A percentile compares a stretch with the other conserved stretches of the same genome.
phyloP scores from a whole-genome alignment of 1,140 invertebrate genomes.

The Diorhabda carinulata region DNA sequence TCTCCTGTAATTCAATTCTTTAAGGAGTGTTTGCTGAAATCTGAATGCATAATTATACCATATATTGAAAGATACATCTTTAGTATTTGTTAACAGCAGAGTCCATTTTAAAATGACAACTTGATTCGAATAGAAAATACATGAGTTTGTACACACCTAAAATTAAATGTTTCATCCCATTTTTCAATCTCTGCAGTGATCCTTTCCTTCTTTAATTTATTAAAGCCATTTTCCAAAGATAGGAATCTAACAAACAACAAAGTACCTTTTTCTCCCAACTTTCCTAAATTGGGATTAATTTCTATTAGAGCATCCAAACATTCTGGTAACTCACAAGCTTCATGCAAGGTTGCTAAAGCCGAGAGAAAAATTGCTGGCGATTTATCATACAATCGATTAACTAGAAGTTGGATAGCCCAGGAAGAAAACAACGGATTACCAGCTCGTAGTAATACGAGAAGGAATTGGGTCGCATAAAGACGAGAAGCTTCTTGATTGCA shows the following conservation, averaged over 20 bases:
- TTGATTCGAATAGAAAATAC: no score
- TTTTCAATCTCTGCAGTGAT: slow-evolving; percentile 68
- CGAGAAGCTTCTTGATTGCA: slow-evolving; percentile 69
- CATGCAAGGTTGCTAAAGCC: slow-evolving; percentile 82
- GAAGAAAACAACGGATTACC: slow-evolving; percentile 57
- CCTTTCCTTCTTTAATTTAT: slow-evolving; percentile 63
- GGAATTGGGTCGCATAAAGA: slow-evolving; percentile 85
- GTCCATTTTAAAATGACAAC: no score
- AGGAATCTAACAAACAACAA: slow-evolving; percentile 79
- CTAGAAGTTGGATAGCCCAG: slow-evolving; percentile 81
- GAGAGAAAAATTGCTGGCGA: slow-evolving; percentile 70
- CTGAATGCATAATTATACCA: no score
- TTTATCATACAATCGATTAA: slow-evolving; percentile 76
- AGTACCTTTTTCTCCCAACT: slow-evolving; percentile 79
- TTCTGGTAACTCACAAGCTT: slow-evolving; percentile 83
- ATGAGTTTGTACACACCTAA: slow-evolving; percentile 48
- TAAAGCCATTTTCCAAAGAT: slow-evolving; percentile 69
- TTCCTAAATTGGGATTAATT: slow-evolving; percentile 67
- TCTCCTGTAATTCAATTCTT: no score
- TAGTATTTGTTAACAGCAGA: no score
- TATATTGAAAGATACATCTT: no score
- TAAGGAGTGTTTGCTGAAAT: no score
- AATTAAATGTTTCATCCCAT: slow-evolving; percentile 67
- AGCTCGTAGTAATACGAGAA: slow-evolving; percentile 78
- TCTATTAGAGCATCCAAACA: slow-evolving; percentile 76